Evolutionary conservation across 1,140 invertebrate species (phyloP), one percentile per base, ranked within the genome.

Genomic region (Trachymyrmex cornetzi): DNA sequence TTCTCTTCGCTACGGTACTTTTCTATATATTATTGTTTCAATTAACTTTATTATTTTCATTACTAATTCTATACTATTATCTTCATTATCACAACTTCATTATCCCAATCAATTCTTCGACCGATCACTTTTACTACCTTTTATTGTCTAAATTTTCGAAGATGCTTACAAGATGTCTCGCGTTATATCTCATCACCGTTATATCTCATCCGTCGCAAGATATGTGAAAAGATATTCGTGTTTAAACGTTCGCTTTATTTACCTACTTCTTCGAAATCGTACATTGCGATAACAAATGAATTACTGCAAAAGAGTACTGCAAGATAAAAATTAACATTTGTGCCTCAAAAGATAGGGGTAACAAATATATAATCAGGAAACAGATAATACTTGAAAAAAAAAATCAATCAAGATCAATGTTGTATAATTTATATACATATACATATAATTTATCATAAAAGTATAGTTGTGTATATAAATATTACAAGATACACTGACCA

Each of bases 11-110:
- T 38, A 30, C 12, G 1, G 14, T 61, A 22, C n/a, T 64, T 80
- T 82, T 24, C 19, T n/a, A 27, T 44, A 44, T 44, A 44, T 11
- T 48, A n/a, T n/a, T 34, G 38, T 59, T 53, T 59, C 16, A 14
- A 27, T 34, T 81, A 81, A 81, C 0, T 34, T 34, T 61, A 74
- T 61, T 72, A 30, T 34, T 11, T 82, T 59, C 50, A 27, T 81
- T 61, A 72, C 53, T 61, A 74, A 59, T 16, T n/a, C 16, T 24
- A 19, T 72, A 14, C 24, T 50, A 84, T 63, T 71, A 59, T 59
- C 34, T 74, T 84, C 48, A 63, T 84, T 74, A 50, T 74, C 38
- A 16, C 3, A 72, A 48, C 14, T 57, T 27, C n/a, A n/a, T n/a
- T 34, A 12, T 11, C 7, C 34, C 34, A 22, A 57, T 71, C 34